Base-by-base conservation (phyloP, 2,888 invertebrate genomes). In the Eupithecia abbreviata region DNA sequence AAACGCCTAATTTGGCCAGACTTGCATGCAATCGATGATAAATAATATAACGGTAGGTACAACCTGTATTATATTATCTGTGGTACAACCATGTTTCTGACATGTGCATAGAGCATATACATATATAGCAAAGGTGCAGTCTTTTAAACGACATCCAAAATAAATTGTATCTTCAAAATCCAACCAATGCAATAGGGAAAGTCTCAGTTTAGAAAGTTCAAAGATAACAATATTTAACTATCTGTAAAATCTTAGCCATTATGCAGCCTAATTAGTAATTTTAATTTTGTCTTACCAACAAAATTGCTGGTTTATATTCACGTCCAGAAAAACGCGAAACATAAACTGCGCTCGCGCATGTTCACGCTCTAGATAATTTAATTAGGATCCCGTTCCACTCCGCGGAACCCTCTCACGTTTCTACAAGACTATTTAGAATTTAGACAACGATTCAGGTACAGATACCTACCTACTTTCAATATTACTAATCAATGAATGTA, bases 371-470 rank as follows among this genome's bases (percentile, higher is more conserved):
- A 91, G 82, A 92, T 92, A 91, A 88, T 91, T 92, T 93, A 94
- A 94, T 95, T 95, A 93, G 94, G 94, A 93, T 88, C 91, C 85
- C 92, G 94, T 94, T 93, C 92, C 91, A 91, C 90, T 89, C 84
- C 18, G 88, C 78, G 86, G 84, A 85, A 82, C 85, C 91, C 89
- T 90, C 92, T 90, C 90, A 88, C 90, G 89, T 92, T 91, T 91
- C 93, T 90, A 88, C 85, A 80, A 88, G 88, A 90, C 86, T 89
- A 90, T 91, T 90, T 62, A 88, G 82, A 82, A 80, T 81, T 82
- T 82, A 81, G 77, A 74, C 74, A 77, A 79, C 72, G 43, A 76
- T 77, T 47, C 18, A 10, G 68, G 41, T 47, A 30, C 18, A 10
- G 68, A 13, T 47, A 30, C 30, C 30, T 30, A 30, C 30, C 30